Evolutionary conservation across 2,113 vertebrate genomes (phyloP).

Genomic region (Thryonomys swinderianus): DNA sequence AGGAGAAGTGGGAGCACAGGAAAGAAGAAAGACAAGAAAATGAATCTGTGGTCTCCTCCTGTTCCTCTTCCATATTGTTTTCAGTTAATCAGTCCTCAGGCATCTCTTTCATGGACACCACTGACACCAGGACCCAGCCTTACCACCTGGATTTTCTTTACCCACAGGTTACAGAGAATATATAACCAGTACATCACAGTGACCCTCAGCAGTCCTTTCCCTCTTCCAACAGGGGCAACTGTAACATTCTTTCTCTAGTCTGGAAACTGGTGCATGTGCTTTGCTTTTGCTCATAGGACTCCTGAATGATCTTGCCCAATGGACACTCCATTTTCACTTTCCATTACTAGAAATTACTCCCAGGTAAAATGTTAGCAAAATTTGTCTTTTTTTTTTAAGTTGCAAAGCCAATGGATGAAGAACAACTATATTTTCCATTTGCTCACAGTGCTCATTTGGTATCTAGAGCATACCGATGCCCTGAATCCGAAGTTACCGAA

Average conservation of each 20-base stretch:
- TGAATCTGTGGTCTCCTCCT: not conserved
- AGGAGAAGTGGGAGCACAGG: not conserved
- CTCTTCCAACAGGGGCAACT: not conserved
- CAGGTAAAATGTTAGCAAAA: slow-evolving; percentile 16
- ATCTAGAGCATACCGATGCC: not conserved
- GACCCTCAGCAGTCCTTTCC: not conserved
- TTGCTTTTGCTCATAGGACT: not conserved
- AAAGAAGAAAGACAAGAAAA: not conserved
- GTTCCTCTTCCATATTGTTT: not conserved
- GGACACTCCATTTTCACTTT: not conserved
- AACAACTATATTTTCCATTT: not conserved
- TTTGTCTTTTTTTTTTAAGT: not conserved
- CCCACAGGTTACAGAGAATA: not conserved
- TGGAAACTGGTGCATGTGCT: not conserved
- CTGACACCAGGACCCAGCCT: not conserved
- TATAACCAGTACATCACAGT: not conserved
- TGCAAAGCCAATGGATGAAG: not conserved
- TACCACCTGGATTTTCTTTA: not conserved
- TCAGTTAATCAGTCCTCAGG: not conserved
- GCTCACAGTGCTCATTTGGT: not conserved
- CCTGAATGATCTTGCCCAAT: not conserved
- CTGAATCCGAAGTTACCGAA: not conserved
- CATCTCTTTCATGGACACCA: not conserved
- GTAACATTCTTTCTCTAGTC: not conserved
- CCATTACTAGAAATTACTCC: not conserved